phyloP scores from a whole-genome alignment of 2,797 vertebrate species.

The Peromyscus aztecus region DNA sequence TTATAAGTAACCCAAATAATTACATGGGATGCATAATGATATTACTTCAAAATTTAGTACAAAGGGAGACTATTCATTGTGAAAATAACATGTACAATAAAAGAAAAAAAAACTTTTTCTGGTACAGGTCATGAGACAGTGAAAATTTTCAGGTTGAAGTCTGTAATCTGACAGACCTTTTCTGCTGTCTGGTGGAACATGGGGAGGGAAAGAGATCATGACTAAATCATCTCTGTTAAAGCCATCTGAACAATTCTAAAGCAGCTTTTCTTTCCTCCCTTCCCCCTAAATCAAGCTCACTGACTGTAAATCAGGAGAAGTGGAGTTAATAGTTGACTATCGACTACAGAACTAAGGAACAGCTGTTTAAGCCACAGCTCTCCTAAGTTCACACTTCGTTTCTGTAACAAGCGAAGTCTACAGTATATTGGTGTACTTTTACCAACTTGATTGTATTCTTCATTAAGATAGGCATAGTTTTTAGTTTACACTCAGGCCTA shows the following conservation, averaged over 20 bases:
- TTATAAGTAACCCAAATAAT: slow-evolving; percentile 35
- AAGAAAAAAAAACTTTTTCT: not conserved
- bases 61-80: slow-evolving; percentile 37
- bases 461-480: slow-evolving; percentile 19
- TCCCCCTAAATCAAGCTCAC: slow-evolving; percentile 1
- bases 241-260: not conserved
- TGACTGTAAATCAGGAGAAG: slow-evolving; percentile 4
- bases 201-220: not conserved
- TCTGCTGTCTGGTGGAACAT: not conserved
- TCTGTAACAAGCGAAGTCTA: slow-evolving; percentile 8
- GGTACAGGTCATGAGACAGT: not conserved
- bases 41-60: slow-evolving; percentile 42
- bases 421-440: not conserved
- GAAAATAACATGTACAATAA: slow-evolving; percentile 9
- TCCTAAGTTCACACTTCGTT: not conserved
- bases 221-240: slow-evolving; percentile 45
- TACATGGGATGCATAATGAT: slow-evolving; percentile 51
- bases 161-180: not conserved
- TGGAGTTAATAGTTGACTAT: not conserved
- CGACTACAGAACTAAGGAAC: not conserved
- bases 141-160: not conserved
- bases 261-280: not conserved
- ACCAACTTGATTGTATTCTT: slow-evolving; percentile 33
- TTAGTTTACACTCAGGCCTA: not conserved
- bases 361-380: slow-evolving; percentile 41